Evolutionary conservation across 2,888 invertebrate genomes (phyloP), one percentile per base, ranked within the genome.

Genomic region (Amphipoea lucens): DNA sequence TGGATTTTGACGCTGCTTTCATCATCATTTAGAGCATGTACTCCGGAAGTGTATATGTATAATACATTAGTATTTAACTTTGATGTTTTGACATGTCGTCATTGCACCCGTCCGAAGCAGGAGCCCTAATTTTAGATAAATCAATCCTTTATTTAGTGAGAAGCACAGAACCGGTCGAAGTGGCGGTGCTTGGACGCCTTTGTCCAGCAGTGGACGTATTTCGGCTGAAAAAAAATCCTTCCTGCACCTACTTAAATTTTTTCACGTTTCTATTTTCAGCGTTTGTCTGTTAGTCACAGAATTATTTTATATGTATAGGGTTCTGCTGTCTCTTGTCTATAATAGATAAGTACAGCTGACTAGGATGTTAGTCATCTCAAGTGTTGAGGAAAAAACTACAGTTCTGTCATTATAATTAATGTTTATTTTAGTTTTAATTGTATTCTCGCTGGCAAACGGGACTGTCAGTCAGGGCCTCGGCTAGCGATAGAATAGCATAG

Each of bases 371-470:
- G 60, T 29, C 42, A 72, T 84, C 68, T 79, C 51, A 60, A 36
- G 51, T 60, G 67, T 36, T 51, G n/a, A 62, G 9, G 36, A 60
- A 69, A 79, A 65, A 79, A 66, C 68, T 45, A 65, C 54, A 80
- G 60, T 65, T 69, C 73, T 69, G 69, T 65, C 57, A 80, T 70
- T 84, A 68, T 84, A 73, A 63, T 80, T 84, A 73, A 82, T 73
- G 80, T 84, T 79, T 73, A 79, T 79, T 84, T 82, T 54, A 79
- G 48, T 84, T 29, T 70, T 73, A 51, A 80, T 82, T 82, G 81
- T 85, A 70, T 73, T 84, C 73, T 65, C 4, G 23, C 54, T 68
- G 40, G 54, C 62, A 42, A 84, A 70, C 80, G 69, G 81, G 40
- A 82, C 65, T 85, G 65, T 60, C 60, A 70, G 69, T 54, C 51